Conservation (phyloP, 2,797 vertebrate genomes). For the Onychomys arenicola region DNA sequence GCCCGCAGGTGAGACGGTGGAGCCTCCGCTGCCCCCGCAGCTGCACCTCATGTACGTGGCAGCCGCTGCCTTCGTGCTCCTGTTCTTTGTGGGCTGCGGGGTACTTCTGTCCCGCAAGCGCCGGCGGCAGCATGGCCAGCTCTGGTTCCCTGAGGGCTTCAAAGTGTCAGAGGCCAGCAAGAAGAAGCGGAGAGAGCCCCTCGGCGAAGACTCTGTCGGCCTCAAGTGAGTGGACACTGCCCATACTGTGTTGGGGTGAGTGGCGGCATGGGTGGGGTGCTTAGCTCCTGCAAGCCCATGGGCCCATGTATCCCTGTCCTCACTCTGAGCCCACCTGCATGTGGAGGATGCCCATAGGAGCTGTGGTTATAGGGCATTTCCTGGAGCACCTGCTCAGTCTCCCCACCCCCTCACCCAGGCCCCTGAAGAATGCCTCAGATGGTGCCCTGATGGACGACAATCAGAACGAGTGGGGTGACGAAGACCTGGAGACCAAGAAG, state of each 20-base stretch:
- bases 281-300: neutral
- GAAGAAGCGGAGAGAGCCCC: slow-evolving; percentile 98
- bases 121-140: slow-evolving; percentile 96
- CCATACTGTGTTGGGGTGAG: neutral
- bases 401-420: slow-evolving; percentile 85
- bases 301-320: neutral
- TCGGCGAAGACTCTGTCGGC: slow-evolving; percentile 97
- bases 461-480: slow-evolving; percentile 97
- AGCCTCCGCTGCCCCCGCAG: slow-evolving; percentile 79
- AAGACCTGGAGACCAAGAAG: slow-evolving; percentile 94
- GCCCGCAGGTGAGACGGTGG: slow-evolving; percentile 90
- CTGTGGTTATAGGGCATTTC: fast-evolving
- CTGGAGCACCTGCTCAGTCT: neutral
- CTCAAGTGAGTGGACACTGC: slow-evolving; percentile 93
- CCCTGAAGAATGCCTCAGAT: slow-evolving; percentile 95
- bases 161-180: slow-evolving; percentile 97
- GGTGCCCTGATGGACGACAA: slow-evolving; percentile 97
- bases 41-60: slow-evolving; percentile 93
- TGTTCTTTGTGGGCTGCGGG: slow-evolving; percentile 92
- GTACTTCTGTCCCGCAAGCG: slow-evolving; percentile 96
- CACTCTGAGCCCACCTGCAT: neutral
- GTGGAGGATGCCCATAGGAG: too few species aligned
- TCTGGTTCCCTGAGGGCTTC: slow-evolving; percentile 99
- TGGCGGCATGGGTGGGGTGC: neutral
- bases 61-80: slow-evolving; percentile 88